Evolutionary conservation across 2,113 vertebrate species (phyloP).

Genomic region (Hiodon alosoides): DNA sequence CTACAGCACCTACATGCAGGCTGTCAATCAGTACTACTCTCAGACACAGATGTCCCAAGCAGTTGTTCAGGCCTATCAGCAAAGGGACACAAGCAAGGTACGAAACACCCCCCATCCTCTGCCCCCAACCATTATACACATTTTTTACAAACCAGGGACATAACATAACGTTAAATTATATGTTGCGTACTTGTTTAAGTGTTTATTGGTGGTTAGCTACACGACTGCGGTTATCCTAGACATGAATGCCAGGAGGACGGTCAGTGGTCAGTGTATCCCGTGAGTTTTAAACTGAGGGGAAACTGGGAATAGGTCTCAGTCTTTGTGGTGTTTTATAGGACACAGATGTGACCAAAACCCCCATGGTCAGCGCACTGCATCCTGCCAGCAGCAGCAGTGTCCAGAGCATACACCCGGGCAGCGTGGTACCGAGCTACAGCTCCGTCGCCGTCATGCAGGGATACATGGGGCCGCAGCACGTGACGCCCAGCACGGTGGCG

Average conservation of each 20-base stretch:
- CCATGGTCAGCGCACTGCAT: constrained; percentile 58
- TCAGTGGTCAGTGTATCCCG: background rate
- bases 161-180: no score
- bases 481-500: constrained; percentile 41
- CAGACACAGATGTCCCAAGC: constrained; percentile 59
- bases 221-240: background rate
- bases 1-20: constrained; percentile 69
- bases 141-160: no score
- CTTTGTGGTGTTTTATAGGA: constrained; percentile 41
- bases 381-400: constrained; percentile 53
- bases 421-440: constrained; percentile 62
- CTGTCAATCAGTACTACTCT: constrained; percentile 65
- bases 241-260: background rate
- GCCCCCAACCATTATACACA: background rate
- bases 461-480: constrained; percentile 59
- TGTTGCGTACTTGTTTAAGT: background rate
- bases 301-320: background rate
- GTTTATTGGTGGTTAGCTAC: background rate
- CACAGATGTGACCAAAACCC: constrained; percentile 51
- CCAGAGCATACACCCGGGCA: constrained; percentile 51
- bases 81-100: constrained; percentile 63
- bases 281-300: background rate
- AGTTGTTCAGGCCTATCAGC: constrained; percentile 58
- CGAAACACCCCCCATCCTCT: constrained; percentile 15
- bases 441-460: constrained; percentile 63